phyloP scores from a whole-genome alignment of 2,888 invertebrate species.

The Trimorus sp. region DNA sequence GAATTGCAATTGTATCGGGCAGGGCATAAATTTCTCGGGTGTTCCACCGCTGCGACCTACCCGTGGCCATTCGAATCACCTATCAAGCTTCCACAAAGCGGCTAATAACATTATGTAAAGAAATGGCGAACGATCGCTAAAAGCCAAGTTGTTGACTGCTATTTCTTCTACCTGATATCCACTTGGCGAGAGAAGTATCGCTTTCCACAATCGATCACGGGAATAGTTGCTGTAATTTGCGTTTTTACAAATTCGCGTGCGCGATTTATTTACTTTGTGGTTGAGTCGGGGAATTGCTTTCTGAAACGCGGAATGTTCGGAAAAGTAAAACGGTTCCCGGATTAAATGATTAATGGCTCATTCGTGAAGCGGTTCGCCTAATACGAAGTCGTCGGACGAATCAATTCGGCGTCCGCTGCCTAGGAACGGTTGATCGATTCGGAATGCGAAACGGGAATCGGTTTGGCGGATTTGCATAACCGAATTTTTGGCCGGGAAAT shows the following conservation, averaged over 20 bases:
- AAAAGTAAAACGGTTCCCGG: neutral
- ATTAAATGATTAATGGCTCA: conserved; percentile 7
- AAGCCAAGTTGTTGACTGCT: conserved; percentile 60
- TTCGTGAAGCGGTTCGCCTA: neutral
- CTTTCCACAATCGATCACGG: conserved; percentile 1
- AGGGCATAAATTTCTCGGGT: conserved; percentile 52
- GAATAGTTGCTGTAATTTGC: too few species aligned
- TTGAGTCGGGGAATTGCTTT: too few species aligned
- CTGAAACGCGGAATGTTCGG: neutral
- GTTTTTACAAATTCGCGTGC: too few species aligned
- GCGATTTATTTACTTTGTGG: too few species aligned
- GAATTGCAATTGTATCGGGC: conserved; percentile 47
- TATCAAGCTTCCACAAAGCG: conserved; percentile 63
- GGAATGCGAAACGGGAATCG: conserved; percentile 21
- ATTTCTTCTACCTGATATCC: conserved; percentile 49
- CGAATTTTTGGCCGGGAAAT: conserved; percentile 11
- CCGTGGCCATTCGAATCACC: conserved; percentile 59
- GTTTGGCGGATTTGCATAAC: conserved; percentile 22
- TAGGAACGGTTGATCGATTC: conserved; percentile 25
- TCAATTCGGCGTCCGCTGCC: conserved; percentile 21
- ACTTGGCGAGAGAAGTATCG: conserved; percentile 3
- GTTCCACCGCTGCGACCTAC: conserved; percentile 53
- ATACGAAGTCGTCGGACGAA: conserved; percentile 21
- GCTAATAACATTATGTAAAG: conserved; percentile 67
- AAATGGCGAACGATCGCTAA: conserved; percentile 63